phyloP scores from a whole-genome alignment of 1,140 invertebrate genomes.

The Myzus persicae region DNA sequence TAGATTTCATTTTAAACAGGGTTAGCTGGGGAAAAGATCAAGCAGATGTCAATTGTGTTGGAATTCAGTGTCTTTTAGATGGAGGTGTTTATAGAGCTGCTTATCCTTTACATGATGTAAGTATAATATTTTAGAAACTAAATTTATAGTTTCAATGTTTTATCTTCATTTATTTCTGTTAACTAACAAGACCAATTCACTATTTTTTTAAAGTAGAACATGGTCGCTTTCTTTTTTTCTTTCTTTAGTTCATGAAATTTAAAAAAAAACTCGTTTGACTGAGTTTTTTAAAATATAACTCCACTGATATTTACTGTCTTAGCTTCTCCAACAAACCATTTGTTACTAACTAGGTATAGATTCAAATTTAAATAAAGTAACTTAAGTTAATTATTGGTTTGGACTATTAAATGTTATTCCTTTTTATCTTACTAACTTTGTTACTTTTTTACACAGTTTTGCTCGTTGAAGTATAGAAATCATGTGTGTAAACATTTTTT shows the following conservation, averaged over 20 bases:
- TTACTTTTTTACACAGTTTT: too few species aligned
- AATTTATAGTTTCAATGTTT: not conserved
- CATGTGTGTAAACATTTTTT: too few species aligned
- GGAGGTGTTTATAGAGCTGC: conserved; percentile 82
- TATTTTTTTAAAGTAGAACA: not conserved
- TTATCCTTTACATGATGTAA: conserved; percentile 91
- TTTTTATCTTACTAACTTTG: too few species aligned
- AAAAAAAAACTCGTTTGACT: not conserved
- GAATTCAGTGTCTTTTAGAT: conserved; percentile 81
- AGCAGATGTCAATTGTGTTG: conserved; percentile 78
- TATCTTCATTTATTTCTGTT: not conserved
- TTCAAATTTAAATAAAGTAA: too few species aligned
- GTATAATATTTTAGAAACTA: conserved; percentile 62
- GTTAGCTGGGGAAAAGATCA: conserved; percentile 77
- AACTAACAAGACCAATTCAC: not conserved
- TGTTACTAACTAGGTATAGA: too few species aligned
- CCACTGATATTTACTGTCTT: too few species aligned
- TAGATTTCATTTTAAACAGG: conserved; percentile 90
- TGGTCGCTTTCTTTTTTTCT: not conserved
- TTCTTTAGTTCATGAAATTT: not conserved
- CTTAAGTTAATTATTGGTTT: not conserved
- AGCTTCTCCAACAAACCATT: too few species aligned
- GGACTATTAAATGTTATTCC: too few species aligned
- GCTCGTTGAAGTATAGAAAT: not conserved
- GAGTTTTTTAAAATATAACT: too few species aligned